Percentiles rank a stretch among this genome's conserved stretches.
These are phyloP conservation scores for Xanthostigma xanthostigma DNA, from an alignment of 2,888 invertebrate genomes.

Conservation along the genomic window DNA sequence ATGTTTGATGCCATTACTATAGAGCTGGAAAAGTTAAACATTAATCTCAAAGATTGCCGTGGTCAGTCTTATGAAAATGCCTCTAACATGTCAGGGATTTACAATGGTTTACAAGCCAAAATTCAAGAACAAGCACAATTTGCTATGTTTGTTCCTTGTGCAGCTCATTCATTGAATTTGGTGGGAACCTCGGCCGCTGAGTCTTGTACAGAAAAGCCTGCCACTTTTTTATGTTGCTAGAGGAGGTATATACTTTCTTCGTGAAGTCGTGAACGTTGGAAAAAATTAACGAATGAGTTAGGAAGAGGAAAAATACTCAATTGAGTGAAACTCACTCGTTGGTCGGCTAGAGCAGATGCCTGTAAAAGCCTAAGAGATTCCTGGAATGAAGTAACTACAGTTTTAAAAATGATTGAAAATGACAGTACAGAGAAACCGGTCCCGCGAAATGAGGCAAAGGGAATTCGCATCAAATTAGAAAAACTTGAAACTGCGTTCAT, in stretches of 20 bases:
- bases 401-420: no score
- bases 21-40: slow-evolving; percentile 6
- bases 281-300: slow-evolving; percentile 12
- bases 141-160: slow-evolving; percentile 12
- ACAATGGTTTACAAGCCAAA: slow-evolving; percentile 14
- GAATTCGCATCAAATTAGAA: no score
- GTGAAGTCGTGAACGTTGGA: slow-evolving; percentile 13
- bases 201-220: slow-evolving; percentile 11
- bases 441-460: no score
- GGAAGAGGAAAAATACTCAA: slow-evolving; percentile 14
- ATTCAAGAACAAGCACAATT: slow-evolving; percentile 8
- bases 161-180: slow-evolving; percentile 15
- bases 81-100: slow-evolving; percentile 15
- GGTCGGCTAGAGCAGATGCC: slow-evolving; percentile 18
- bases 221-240: slow-evolving; percentile 14
- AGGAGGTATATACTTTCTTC: slow-evolving; percentile 14
- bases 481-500: no score
- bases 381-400: neutral
- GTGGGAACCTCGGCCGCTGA: slow-evolving; percentile 12
- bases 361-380: neutral
- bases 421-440: no score
- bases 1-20: slow-evolving; percentile 10
- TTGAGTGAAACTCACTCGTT: slow-evolving; percentile 18
- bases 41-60: slow-evolving; percentile 14
- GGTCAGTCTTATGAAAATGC: slow-evolving; percentile 19